Evolutionary conservation across 2,113 vertebrate species (phyloP).

Genomic region (Dendropsophus ebraccatus): DNA sequence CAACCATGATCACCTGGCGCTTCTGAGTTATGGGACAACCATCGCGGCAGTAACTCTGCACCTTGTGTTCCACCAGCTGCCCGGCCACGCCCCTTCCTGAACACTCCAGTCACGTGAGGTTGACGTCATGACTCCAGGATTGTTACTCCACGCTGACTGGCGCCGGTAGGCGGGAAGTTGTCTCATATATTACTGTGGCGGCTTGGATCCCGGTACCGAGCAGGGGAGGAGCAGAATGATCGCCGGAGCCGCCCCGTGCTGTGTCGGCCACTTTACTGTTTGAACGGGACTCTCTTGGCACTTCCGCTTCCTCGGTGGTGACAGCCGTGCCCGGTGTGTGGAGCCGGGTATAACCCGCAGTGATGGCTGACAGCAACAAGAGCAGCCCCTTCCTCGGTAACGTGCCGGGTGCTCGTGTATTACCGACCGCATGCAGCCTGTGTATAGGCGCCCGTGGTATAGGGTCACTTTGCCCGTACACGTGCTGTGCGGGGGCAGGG

Average conservation of each 20-base stretch:
- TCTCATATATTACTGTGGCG: neutral
- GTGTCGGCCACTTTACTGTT: neutral
- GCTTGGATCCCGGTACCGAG: neutral
- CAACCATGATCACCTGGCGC: too few species aligned
- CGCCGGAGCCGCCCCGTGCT: neutral
- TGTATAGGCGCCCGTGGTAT: too few species aligned
- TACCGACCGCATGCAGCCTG: too few species aligned
- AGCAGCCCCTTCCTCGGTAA: neutral
- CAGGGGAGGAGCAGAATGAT: neutral
- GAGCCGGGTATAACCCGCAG: neutral
- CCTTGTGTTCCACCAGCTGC: too few species aligned
- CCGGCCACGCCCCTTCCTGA: neutral
- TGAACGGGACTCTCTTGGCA: neutral
- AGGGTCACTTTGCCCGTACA: too few species aligned
- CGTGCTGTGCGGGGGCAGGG: too few species aligned
- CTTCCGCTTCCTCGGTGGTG: neutral
- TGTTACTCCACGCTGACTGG: neutral
- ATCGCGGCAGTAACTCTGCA: too few species aligned
- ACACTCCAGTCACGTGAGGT: neutral
- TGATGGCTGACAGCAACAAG: conserved; percentile 1
- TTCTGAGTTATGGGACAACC: too few species aligned
- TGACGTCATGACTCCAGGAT: neutral
- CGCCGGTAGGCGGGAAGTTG: neutral
- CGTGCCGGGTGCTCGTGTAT: neutral
- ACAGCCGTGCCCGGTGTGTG: neutral